phyloP scores from a whole-genome alignment of 2,113 vertebrate species.

The Calcarius ornatus region DNA sequence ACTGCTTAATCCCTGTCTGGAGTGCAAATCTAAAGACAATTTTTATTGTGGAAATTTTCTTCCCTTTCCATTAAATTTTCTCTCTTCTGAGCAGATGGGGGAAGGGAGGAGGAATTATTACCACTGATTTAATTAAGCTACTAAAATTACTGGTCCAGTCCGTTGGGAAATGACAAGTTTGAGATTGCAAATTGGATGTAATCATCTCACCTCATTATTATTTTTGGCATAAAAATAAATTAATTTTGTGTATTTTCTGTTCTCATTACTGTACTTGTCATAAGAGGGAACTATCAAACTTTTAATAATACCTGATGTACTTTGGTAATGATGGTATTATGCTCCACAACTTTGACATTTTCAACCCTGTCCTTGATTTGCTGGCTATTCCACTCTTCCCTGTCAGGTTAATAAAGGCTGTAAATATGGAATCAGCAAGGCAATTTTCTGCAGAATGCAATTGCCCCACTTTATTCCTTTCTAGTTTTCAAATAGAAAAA shows the following conservation, averaged over 20 bases:
- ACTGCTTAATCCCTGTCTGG: neutral
- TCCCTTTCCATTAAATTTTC: neutral
- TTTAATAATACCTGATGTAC: slow-evolving; percentile 39
- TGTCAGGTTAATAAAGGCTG: slow-evolving; percentile 20
- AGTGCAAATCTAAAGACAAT: neutral
- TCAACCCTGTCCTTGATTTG: slow-evolving; percentile 36
- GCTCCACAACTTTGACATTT: slow-evolving; percentile 47
- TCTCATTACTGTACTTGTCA: slow-evolving; percentile 51
- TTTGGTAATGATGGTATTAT: slow-evolving; percentile 30
- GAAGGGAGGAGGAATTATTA: neutral
- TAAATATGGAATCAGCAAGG: slow-evolving; percentile 8
- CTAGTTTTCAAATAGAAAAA: neutral
- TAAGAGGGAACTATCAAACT: slow-evolving; percentile 34
- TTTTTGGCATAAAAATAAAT: slow-evolving; percentile 62
- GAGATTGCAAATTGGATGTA: slow-evolving; percentile 6
- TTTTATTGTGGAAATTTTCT: neutral
- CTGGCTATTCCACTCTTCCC: neutral
- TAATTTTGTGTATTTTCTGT: slow-evolving; percentile 56
- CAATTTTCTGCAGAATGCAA: neutral
- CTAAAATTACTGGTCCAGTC: neutral
- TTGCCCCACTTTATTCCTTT: neutral
- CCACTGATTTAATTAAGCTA: slow-evolving; percentile 46
- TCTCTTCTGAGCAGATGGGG: neutral
- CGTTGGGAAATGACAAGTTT: neutral
- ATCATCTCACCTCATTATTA: slow-evolving; percentile 53